Conservation (phyloP, 2,113 vertebrate genomes). For the Mionectes macconnelli region DNA sequence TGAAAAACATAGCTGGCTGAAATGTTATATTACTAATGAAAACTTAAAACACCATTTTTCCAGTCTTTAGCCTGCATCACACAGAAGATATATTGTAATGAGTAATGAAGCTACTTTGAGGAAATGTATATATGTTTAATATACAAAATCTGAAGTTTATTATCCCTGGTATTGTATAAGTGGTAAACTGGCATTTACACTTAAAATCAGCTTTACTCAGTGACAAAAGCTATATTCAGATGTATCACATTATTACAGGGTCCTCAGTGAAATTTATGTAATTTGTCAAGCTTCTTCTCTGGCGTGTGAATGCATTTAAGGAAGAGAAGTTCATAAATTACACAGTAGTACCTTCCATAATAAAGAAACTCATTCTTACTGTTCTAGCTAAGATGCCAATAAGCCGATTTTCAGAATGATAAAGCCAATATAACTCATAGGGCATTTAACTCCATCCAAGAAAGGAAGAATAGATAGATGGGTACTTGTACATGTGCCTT, state of each 20-base stretch:
- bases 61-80: neutral
- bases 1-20: neutral
- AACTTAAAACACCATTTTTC: neutral
- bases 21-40: neutral
- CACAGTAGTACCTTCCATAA: neutral
- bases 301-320: neutral
- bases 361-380: neutral
- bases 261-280: neutral
- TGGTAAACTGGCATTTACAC: neutral
- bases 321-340: neutral
- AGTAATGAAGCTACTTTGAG: neutral
- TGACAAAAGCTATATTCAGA: neutral
- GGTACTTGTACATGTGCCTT: neutral
- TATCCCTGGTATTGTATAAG: neutral
- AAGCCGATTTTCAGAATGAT: neutral
- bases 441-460: neutral
- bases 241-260: neutral
- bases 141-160: neutral
- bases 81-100: neutral
- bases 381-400: neutral
- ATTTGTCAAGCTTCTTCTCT: neutral
- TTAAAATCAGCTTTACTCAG: neutral
- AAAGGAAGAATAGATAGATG: neutral
- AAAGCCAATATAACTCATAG: neutral
- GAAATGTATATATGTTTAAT: neutral